phyloP scores from a whole-genome alignment of 2,888 invertebrate genomes.

The Sesia bembeciformis region DNA sequence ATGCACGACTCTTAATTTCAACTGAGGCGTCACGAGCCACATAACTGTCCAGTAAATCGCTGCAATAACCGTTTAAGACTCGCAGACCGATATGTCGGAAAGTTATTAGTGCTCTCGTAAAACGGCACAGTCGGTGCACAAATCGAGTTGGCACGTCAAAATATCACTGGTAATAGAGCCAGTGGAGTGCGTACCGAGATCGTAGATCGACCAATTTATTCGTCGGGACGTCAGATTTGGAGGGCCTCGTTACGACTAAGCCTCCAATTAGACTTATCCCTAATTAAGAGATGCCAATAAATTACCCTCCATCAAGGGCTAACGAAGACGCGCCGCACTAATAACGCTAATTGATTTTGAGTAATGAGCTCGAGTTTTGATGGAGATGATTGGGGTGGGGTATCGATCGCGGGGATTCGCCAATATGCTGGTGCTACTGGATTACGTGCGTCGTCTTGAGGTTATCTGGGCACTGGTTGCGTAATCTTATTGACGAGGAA shows the following conservation, averaged over 20 bases:
- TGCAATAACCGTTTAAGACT: constrained; percentile 3
- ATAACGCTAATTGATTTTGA: constrained; percentile 75
- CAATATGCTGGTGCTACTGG: constrained; percentile 17
- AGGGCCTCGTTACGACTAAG: constrained; percentile 76
- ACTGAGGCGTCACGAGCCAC: constrained; percentile 19
- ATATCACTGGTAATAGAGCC: constrained; percentile 51
- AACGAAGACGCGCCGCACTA: constrained; percentile 74
- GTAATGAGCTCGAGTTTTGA: constrained; percentile 74
- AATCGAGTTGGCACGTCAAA: constrained; percentile 54
- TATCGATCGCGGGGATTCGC: constrained; percentile 37
- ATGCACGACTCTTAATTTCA: neutral
- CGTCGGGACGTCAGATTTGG: constrained; percentile 73
- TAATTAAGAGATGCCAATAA: constrained; percentile 77
- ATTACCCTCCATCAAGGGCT: constrained; percentile 76
- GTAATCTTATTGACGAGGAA: constrained; percentile 10
- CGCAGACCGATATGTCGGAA: constrained; percentile 8
- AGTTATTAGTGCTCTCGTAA: constrained; percentile 43
- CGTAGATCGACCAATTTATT: constrained; percentile 64
- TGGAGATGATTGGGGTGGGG: constrained; percentile 61
- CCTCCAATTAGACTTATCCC: constrained; percentile 77
- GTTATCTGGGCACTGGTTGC: too few relatives aligned
- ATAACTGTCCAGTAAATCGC: constrained; percentile 25
- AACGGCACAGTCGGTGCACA: constrained; percentile 22
- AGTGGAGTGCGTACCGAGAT: constrained; percentile 46
- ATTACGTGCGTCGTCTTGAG: too few relatives aligned